phyloP scores from a whole-genome alignment of 2,797 vertebrate genomes.

The Halcyon leucocephala region DNA sequence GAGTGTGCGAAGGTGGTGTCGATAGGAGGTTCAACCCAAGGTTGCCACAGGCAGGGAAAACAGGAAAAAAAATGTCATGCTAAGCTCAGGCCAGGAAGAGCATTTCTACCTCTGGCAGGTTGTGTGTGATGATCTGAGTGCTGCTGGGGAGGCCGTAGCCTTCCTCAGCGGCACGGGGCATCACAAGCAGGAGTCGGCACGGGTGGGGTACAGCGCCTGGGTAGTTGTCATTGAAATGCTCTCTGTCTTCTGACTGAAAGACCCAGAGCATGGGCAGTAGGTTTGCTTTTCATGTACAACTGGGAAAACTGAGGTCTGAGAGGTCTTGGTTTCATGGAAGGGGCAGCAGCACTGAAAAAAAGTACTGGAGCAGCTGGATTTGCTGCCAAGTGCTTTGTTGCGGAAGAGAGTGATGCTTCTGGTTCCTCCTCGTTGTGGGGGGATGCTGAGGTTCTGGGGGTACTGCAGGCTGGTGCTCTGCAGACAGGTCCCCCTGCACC shows the following conservation, averaged over 20 bases:
- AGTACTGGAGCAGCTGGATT: neutral
- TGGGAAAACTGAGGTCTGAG: neutral
- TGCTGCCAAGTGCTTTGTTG: neutral
- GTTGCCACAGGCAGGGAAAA: neutral
- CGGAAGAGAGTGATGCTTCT: neutral
- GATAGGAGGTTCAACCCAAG: neutral
- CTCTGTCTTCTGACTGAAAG: neutral
- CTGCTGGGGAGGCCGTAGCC: neutral
- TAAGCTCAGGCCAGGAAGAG: neutral
- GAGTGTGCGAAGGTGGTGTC: rapidly evolving
- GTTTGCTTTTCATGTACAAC: neutral
- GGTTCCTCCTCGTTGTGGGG: rapidly evolving
- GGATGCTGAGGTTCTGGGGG: neutral
- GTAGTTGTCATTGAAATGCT: neutral
- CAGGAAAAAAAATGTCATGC: neutral
- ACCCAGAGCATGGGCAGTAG: rapidly evolving
- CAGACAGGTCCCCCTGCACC: neutral
- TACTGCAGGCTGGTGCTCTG: neutral
- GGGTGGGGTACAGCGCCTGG: neutral
- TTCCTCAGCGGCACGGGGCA: neutral
- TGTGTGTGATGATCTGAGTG: rapidly evolving
- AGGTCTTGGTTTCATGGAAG: neutral
- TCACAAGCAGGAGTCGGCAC: rapidly evolving
- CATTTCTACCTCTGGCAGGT: neutral
- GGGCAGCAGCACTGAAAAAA: neutral